These are phyloP conservation scores for Apogon talboti DNA, from an alignment of 2,797 vertebrate genomes.

Conservation along the genomic window DNA sequence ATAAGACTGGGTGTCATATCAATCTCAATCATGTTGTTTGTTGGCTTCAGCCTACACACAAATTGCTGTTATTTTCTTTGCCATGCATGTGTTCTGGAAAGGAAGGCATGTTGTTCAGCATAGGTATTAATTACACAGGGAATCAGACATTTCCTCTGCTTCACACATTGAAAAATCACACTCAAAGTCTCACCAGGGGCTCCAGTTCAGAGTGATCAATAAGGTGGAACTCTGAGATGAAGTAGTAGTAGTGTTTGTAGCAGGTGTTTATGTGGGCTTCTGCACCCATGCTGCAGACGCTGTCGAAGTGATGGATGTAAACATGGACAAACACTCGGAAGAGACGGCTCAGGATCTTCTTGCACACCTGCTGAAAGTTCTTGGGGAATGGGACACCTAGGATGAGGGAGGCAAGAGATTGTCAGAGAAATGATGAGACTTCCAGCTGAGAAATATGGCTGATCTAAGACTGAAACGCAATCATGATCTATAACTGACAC, in stretches of 20 bases:
- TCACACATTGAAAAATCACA: no score
- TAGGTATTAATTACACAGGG: not conserved
- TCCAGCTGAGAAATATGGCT: not conserved
- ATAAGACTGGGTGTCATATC: not conserved
- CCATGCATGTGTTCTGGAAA: not conserved
- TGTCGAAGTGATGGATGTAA: conserved; percentile 99
- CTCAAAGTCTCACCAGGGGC: conserved; percentile 89
- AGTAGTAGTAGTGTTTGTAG: conserved; percentile 99
- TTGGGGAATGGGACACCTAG: conserved; percentile 96
- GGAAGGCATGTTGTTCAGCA: conserved; percentile 12
- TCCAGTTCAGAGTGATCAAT: conserved; percentile 94
- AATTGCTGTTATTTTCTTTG: not conserved
- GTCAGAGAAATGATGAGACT: conserved; percentile 11
- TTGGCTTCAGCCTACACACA: not conserved
- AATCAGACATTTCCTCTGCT: no score
- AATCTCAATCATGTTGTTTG: conserved; percentile 1
- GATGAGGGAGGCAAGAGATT: conserved; percentile 22
- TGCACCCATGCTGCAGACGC: conserved; percentile 95
- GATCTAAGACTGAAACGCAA: not conserved
- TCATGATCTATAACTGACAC: not conserved
- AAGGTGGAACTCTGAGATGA: conserved; percentile 96
- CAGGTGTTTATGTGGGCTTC: conserved; percentile 99
- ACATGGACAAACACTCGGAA: conserved; percentile 98
- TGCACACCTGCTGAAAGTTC: conserved; percentile 99
- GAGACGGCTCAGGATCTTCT: conserved; percentile 97